phyloP scores from a whole-genome alignment of 1,140 invertebrate species.

The Drosophila repleta region DNA sequence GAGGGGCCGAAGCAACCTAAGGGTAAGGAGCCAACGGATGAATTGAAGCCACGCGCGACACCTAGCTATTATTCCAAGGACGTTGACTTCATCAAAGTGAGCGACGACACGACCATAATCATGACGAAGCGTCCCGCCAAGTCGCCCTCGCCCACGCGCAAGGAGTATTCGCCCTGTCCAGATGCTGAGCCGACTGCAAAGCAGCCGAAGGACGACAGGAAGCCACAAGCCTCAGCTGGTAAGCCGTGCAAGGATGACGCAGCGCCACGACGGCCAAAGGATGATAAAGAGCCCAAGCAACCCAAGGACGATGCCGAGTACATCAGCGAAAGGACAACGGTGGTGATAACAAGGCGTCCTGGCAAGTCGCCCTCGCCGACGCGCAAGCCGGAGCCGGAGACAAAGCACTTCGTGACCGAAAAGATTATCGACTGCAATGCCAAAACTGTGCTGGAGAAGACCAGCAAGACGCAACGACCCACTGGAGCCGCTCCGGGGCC shows the following conservation, averaged over 20 bases:
- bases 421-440: constrained; percentile 59
- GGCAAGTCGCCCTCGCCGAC: constrained; percentile 41
- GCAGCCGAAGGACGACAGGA: not conserved
- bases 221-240: not conserved
- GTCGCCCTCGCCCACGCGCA: constrained; percentile 40
- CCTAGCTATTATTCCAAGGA: constrained; percentile 11
- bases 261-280: not conserved
- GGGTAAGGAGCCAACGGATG: not conserved
- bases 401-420: constrained; percentile 52
- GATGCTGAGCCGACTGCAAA: not conserved
- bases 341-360: constrained; percentile 9
- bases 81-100: constrained; percentile 23
- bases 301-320: constrained; percentile 13
- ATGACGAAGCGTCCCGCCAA: constrained; percentile 49
- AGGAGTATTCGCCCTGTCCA: not conserved
- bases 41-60: not conserved
- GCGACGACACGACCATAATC: constrained; percentile 57
- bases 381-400: constrained; percentile 27
- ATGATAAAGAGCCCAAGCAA: not conserved
- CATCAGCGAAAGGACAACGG: constrained; percentile 8
- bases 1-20: not conserved
- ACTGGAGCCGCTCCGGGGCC: constrained; percentile 17
- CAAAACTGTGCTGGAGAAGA: constrained; percentile 50
- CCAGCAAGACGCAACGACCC: constrained; percentile 19
- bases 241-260: not conserved